A percentile compares a stretch with the other conserved stretches of the same genome.
Conservation (phyloP, 2,888 invertebrate genomes). For the Seira sanloemensis region DNA sequence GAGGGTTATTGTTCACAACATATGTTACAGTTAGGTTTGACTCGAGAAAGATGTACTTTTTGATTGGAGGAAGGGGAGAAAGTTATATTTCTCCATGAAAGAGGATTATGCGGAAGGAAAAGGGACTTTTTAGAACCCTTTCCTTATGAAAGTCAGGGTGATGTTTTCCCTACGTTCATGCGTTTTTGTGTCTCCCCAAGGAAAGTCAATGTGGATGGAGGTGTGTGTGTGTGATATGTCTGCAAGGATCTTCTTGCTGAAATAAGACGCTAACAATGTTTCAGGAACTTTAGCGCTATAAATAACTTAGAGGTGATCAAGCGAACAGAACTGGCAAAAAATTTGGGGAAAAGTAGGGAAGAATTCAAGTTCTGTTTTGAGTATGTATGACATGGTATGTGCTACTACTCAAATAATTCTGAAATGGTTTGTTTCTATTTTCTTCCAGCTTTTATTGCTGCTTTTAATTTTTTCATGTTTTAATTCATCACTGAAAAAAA, state of each 20-base stretch:
- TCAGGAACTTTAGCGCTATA: conserved; percentile 40
- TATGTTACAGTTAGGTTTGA: too few relatives aligned
- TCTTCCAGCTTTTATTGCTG: conserved; percentile 11
- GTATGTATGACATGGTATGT: background rate
- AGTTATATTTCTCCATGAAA: background rate
- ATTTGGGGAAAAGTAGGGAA: background rate
- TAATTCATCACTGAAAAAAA: background rate
- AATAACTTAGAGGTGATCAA: conserved; percentile 47
- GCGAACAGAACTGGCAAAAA: background rate
- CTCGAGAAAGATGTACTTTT: background rate
- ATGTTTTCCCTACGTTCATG: background rate
- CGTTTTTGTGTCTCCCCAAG: background rate
- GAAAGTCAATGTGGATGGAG: too few relatives aligned
- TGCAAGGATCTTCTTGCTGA: background rate
- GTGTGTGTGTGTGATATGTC: too few relatives aligned
- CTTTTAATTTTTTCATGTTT: conserved; percentile 13
- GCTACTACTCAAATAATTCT: background rate
- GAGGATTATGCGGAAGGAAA: background rate
- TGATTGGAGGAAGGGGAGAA: background rate
- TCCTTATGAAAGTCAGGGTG: too few relatives aligned
- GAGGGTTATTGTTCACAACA: background rate
- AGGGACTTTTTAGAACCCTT: background rate
- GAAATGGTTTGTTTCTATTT: background rate
- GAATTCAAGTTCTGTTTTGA: background rate
- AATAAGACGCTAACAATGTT: background rate